phyloP scores from a whole-genome alignment of 1,140 invertebrate genomes.

The Leptonema lineaticorne region DNA sequence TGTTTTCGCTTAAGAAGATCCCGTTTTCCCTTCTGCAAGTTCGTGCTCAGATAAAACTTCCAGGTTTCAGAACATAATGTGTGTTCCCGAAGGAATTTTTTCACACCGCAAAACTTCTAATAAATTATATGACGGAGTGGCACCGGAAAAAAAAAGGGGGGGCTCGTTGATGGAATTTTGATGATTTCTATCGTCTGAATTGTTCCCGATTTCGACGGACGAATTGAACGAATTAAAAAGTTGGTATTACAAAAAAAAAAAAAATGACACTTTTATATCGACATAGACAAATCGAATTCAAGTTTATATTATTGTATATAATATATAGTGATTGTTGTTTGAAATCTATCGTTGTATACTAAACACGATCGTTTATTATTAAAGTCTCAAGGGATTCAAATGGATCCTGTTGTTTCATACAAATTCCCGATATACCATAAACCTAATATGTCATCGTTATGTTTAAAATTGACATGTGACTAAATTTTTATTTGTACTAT shows the following conservation, averaged over 20 bases:
- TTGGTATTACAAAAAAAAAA: neutral
- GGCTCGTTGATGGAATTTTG: constrained; percentile 32
- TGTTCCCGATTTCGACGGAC: constrained; percentile 5
- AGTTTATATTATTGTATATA: no score
- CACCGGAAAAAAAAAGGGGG: constrained; percentile 7
- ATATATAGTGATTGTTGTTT: no score
- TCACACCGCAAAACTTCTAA: constrained; percentile 31
- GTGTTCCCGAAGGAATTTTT: constrained; percentile 35
- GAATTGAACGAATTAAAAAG: constrained; percentile 14
- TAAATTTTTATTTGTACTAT: no score
- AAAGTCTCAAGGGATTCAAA: neutral
- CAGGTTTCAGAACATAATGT: constrained; percentile 24
- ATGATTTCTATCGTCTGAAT: constrained; percentile 32
- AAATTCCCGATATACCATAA: no score
- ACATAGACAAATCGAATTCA: neutral
- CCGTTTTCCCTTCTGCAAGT: constrained; percentile 20
- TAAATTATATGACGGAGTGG: constrained; percentile 33
- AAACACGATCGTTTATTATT: neutral
- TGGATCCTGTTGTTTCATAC: no score
- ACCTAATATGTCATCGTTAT: no score
- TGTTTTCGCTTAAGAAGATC: constrained; percentile 25
- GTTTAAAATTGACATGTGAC: no score
- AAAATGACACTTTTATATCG: no score
- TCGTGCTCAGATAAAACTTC: constrained; percentile 34
- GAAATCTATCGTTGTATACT: neutral